Evolutionary conservation across 2,797 vertebrate species (phyloP).

Genomic region (Diplodus puntazzo): DNA sequence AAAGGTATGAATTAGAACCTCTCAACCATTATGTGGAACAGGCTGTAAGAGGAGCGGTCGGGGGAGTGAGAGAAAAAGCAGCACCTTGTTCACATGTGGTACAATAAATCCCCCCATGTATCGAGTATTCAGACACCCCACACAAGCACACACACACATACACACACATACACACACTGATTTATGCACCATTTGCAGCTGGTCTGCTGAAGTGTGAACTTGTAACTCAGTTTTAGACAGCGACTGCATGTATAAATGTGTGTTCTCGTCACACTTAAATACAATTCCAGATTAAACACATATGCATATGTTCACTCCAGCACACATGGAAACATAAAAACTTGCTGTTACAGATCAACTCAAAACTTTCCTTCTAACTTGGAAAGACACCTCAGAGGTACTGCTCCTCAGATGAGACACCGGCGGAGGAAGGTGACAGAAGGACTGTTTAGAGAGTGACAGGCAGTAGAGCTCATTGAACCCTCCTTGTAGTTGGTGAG

Average conservation of each 20-base stretch:
- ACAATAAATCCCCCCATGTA: conserved; percentile 51
- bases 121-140: conserved; percentile 30
- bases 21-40: conserved; percentile 36
- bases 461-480: background rate
- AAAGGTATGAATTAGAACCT: conserved; percentile 22
- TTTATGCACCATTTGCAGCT: conserved; percentile 52
- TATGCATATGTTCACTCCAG: conserved; percentile 10
- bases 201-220: conserved; percentile 48
- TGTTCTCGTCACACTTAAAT: conserved; percentile 50
- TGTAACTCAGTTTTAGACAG: conserved; percentile 39
- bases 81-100: conserved; percentile 56
- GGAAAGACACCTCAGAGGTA: background rate
- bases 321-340: conserved; percentile 2
- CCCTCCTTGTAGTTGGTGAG: background rate
- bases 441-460: background rate
- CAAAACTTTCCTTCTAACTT: conserved; percentile 3
- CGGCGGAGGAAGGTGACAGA: background rate
- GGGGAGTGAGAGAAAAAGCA: conserved; percentile 21
- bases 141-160: conserved; percentile 20
- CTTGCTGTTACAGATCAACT: background rate
- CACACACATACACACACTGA: conserved; percentile 24
- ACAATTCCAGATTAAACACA: conserved; percentile 49
- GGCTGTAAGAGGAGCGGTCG: background rate
- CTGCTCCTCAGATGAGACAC: background rate
- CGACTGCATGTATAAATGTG: conserved; percentile 11